Percentiles rank a stretch among this genome's conserved stretches.
Conservation (phyloP, 2,797 vertebrate species). For the Spheniscus humboldti region DNA sequence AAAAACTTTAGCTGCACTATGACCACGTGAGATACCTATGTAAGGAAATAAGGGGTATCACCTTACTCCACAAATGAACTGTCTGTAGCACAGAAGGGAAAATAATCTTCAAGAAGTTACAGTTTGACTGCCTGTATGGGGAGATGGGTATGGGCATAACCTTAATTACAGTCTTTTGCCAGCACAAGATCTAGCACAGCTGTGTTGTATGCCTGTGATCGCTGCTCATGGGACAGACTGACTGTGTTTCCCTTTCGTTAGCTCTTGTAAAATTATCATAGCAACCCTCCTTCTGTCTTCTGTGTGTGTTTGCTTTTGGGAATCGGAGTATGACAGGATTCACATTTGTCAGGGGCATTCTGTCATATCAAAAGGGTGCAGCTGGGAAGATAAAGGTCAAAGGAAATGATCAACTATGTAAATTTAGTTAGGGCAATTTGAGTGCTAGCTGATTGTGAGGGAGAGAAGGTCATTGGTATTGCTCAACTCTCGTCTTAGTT, state of each 20-base stretch:
- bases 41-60: background rate
- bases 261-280: background rate
- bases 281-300: background rate
- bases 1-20: background rate
- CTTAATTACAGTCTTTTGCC: background rate
- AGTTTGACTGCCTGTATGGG: background rate
- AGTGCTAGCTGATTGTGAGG: background rate
- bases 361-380: slow-evolving; percentile 5
- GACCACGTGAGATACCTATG: background rate
- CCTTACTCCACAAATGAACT: background rate
- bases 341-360: background rate
- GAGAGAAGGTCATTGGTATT: background rate
- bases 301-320: background rate
- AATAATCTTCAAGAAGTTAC: background rate
- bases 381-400: slow-evolving; percentile 1
- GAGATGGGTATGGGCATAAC: background rate
- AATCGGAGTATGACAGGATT: background rate
- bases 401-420: slow-evolving; percentile 31
- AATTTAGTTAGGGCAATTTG: background rate
- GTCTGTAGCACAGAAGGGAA: background rate
- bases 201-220: background rate
- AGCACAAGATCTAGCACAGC: background rate
- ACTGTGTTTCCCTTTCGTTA: background rate
- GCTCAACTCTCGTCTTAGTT: slow-evolving; percentile 1
- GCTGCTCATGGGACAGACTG: background rate